phyloP scores from a whole-genome alignment of 1,140 invertebrate species.

The Meloidogyne chitwoodi region DNA sequence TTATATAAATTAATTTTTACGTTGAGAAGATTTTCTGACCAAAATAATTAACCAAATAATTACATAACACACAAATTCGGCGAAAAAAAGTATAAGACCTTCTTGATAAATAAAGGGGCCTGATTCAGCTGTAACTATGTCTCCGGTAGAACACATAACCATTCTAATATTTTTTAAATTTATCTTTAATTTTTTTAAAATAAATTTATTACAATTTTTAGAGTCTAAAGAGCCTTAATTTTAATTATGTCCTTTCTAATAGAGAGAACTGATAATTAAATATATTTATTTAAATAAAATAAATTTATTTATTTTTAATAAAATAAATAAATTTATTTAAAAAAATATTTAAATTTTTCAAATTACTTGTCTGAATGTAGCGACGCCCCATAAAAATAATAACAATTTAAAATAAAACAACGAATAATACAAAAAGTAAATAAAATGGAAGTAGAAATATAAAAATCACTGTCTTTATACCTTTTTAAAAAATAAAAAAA shows the following conservation, averaged over 20 bases:
- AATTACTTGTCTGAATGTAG: not conserved
- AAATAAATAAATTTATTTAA: no score
- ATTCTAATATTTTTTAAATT: not conserved
- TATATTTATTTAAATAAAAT: no score
- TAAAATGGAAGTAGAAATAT: not conserved
- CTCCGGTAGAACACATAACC: conserved; percentile 7
- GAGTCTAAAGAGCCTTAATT: no score
- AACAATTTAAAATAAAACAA: not conserved
- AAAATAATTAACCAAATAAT: conserved; percentile 12
- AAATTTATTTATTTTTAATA: no score
- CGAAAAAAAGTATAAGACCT: not conserved
- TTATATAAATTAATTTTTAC: not conserved
- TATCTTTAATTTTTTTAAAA: no score
- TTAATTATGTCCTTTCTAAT: no score
- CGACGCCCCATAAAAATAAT: not conserved
- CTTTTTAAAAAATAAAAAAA: no score
- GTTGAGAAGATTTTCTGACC: not conserved
- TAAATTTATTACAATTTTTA: no score
- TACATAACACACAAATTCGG: conserved; percentile 11
- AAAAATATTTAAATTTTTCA: no score
- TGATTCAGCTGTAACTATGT: not conserved
- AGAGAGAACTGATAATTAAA: no score
- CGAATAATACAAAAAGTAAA: conserved; percentile 5
- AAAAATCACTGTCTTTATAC: conserved; percentile 2
- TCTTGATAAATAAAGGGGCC: conserved; percentile 5